Evolutionary conservation across 1,140 invertebrate genomes (phyloP).

Genomic region (Eufriesea mexicana): DNA sequence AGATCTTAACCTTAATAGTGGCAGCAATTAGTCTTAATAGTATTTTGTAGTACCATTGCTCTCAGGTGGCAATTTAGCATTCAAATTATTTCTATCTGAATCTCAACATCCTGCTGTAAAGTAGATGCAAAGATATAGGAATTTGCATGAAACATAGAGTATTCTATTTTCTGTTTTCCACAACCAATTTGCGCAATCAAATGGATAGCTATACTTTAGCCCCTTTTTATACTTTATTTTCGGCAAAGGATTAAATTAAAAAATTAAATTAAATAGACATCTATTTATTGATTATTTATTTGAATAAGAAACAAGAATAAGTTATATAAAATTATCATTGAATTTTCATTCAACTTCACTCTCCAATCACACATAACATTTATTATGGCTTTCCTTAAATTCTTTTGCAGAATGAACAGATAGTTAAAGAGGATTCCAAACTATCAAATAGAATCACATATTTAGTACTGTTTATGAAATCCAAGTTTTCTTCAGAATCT

Average conservation of each 20-base stretch:
- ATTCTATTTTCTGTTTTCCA: neutral
- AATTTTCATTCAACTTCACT: neutral
- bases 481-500: too few species aligned
- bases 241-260: too few species aligned
- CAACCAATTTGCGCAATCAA: too few species aligned
- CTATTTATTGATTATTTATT: too few species aligned
- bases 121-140: neutral
- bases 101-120: neutral
- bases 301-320: too few species aligned
- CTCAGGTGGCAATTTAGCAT: neutral
- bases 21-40: neutral
- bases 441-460: too few species aligned
- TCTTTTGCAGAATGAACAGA: neutral
- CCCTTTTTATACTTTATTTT: too few species aligned
- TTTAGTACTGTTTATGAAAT: too few species aligned
- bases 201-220: too few species aligned
- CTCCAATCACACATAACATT: neutral
- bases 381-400: neutral
- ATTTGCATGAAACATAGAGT: neutral
- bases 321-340: neutral
- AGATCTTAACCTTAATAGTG: neutral
- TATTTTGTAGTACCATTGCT: neutral
- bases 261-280: too few species aligned
- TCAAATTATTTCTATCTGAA: neutral
- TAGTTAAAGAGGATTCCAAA: slow-evolving; percentile 25